Conservation (phyloP, 2,797 vertebrate species). For the Anguilla anguilla region DNA sequence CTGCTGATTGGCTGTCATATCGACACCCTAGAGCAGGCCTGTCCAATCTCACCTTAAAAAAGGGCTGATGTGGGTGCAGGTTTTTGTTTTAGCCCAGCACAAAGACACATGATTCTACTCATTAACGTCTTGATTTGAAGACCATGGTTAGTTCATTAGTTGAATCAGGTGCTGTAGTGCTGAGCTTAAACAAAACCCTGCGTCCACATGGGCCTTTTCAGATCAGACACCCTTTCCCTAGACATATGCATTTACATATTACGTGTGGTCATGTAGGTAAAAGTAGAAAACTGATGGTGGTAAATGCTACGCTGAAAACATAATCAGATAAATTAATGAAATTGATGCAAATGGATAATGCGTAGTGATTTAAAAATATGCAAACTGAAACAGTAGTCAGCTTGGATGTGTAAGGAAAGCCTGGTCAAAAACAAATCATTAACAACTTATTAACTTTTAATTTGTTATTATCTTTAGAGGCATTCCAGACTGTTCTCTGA, state of each 20-base stretch:
- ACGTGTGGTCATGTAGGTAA: not conserved
- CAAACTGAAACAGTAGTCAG: not conserved
- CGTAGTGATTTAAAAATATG: not conserved
- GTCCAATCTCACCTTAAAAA: too few species aligned
- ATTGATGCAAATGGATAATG: not conserved
- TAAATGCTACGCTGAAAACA: not conserved
- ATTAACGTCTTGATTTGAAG: too few species aligned
- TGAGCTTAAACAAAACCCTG: too few species aligned
- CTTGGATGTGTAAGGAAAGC: not conserved
- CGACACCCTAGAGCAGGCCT: too few species aligned
- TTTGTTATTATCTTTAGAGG: not conserved
- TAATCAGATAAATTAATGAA: not conserved
- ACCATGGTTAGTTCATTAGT: too few species aligned
- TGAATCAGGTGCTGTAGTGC: too few species aligned
- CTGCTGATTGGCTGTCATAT: too few species aligned
- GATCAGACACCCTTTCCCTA: not conserved
- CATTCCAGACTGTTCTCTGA: not conserved
- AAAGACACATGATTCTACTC: too few species aligned
- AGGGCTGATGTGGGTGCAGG: too few species aligned
- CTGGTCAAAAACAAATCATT: not conserved
- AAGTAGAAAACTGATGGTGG: not conserved
- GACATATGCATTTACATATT: not conserved
- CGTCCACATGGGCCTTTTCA: too few species aligned
- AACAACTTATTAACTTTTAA: not conserved
- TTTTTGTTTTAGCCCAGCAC: too few species aligned